Percentiles rank a stretch among this genome's conserved stretches.
phyloP scores from a whole-genome alignment of 2,113 vertebrate genomes.

The Chrysemys picta region DNA sequence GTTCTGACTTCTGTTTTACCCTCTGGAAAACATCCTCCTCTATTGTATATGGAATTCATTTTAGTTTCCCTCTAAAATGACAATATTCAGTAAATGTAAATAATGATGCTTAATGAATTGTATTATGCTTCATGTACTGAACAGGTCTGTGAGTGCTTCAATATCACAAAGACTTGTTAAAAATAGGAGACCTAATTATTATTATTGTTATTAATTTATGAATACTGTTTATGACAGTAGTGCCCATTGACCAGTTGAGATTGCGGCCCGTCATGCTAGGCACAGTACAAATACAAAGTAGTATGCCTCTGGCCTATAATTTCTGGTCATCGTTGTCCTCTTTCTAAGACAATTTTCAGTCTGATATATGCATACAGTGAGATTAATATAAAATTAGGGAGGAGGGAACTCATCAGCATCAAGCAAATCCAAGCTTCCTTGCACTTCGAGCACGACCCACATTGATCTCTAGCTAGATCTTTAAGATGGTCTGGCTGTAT shows the following conservation, averaged over 20 bases:
- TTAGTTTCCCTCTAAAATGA: background rate
- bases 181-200: background rate
- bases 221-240: background rate
- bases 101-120: background rate
- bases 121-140: background rate
- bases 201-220: background rate
- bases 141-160: background rate
- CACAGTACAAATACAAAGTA: background rate
- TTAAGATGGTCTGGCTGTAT: background rate
- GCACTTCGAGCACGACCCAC: background rate
- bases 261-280: rapidly evolving
- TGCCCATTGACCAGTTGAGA: background rate
- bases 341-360: background rate
- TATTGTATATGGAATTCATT: background rate
- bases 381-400: background rate
- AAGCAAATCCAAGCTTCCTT: background rate
- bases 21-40: background rate
- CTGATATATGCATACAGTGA: background rate
- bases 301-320: background rate
- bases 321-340: background rate
- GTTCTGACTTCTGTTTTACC: background rate
- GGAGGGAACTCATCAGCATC: background rate
- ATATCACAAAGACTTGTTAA: background rate
- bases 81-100: background rate
- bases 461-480: background rate